A percentile compares a stretch with the other conserved stretches of the same genome.
These are phyloP conservation scores for Heteromurus nitidus DNA, from an alignment of 2,888 invertebrate species.

Conservation along the genomic window DNA sequence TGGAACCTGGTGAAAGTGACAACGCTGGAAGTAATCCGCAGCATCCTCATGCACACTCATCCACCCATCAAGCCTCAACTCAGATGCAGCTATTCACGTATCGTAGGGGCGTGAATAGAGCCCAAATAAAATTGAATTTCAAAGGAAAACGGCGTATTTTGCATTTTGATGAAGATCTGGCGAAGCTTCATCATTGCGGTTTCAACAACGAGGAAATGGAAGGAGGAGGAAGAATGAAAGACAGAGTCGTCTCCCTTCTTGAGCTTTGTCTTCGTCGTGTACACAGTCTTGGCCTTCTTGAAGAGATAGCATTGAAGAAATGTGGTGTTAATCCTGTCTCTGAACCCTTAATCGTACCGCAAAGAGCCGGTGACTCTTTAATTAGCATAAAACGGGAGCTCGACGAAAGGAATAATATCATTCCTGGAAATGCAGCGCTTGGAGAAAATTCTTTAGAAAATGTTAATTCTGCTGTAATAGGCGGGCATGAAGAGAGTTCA, in stretches of 20 bases:
- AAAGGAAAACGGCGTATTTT: slow-evolving; percentile 63
- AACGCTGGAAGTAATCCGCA: slow-evolving; percentile 38
- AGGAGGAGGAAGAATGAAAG: slow-evolving; percentile 2
- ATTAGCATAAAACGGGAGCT: slow-evolving; percentile 47
- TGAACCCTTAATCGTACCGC: slow-evolving; percentile 58
- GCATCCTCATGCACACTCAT: slow-evolving; percentile 24
- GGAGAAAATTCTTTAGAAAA: slow-evolving; percentile 9
- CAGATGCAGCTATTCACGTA: slow-evolving; percentile 39
- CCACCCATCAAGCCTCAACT: neutral
- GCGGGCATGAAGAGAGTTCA: neutral
- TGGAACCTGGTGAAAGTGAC: slow-evolving; percentile 56
- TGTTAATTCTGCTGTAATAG: neutral
- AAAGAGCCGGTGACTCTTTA: slow-evolving; percentile 51
- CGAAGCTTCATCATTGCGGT: slow-evolving; percentile 57
- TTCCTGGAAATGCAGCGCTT: neutral
- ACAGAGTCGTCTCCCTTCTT: slow-evolving; percentile 50
- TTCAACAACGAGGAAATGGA: slow-evolving; percentile 25
- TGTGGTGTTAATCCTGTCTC: slow-evolving; percentile 42
- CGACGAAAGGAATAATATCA: slow-evolving; percentile 9
- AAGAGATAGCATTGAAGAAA: slow-evolving; percentile 8
- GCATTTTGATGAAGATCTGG: slow-evolving; percentile 67
- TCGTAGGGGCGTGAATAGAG: slow-evolving; percentile 45
- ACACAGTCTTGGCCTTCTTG: slow-evolving; percentile 27
- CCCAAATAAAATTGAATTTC: slow-evolving; percentile 60
- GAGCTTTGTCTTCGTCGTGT: slow-evolving; percentile 66